phyloP scores from a whole-genome alignment of 2,888 invertebrate species.

The Drymonia ruficornis region DNA sequence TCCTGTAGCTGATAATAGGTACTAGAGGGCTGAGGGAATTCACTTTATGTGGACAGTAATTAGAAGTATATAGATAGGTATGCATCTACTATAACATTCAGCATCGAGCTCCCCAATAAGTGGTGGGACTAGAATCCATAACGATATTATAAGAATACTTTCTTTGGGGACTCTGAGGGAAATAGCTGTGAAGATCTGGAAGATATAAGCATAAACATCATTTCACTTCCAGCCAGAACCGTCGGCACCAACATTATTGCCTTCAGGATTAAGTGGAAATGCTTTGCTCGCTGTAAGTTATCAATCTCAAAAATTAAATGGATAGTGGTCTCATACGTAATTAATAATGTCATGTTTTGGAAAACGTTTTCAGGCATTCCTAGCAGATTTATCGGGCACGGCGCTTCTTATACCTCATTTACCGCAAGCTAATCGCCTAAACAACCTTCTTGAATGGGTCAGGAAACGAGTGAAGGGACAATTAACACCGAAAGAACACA shows the following conservation, averaged over 20 bases:
- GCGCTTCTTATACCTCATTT: constrained; percentile 72
- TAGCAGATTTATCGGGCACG: constrained; percentile 66
- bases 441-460: constrained; percentile 70
- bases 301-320: too few species aligned
- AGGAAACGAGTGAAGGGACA: constrained; percentile 64
- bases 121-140: too few species aligned
- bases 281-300: constrained; percentile 61
- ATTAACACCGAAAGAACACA: constrained; percentile 49
- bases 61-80: too few species aligned
- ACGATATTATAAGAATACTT: too few species aligned
- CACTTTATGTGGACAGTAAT: too few species aligned
- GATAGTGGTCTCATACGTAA: too few species aligned
- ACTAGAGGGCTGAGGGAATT: too few species aligned
- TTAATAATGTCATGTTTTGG: not conserved
- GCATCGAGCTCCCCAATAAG: too few species aligned
- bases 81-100: too few species aligned
- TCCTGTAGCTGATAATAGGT: too few species aligned
- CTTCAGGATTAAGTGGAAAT: constrained; percentile 57
- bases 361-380: constrained; percentile 61
- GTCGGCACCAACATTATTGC: constrained; percentile 57
- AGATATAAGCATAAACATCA: not conserved
- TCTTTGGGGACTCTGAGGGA: not conserved
- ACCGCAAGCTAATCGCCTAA: constrained; percentile 64
- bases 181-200: not conserved
- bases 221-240: constrained; percentile 51